Base-by-base conservation (phyloP, 2,888 invertebrate genomes). In the Agonum fuliginosum region DNA sequence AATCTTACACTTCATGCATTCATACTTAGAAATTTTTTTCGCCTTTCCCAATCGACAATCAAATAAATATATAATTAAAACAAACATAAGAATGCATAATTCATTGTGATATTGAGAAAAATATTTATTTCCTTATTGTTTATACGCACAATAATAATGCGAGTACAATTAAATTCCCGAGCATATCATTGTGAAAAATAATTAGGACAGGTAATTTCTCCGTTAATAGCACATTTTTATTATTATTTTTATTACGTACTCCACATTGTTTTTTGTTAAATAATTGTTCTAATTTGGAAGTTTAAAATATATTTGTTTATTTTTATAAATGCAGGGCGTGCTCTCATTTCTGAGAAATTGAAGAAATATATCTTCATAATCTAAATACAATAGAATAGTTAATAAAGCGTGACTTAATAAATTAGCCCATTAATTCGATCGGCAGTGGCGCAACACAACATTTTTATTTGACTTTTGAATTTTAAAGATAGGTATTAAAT, bases 11-110 rank as follows among this genome's bases (percentile, higher is more conserved):
- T 69, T 69, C 69, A 69, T 69, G 69, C 41, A 69, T 69, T 24
- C 43, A 69, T 69, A 24, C 69, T 34, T 69, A 69, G 69, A 69
- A 69, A 69, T 69, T 69, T 12, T 41, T 46, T 22, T 3, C n/a
- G 12, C 17, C 58, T 62, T 62, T 62, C 58, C 30, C 19, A 54
- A 54, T 54, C 10, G n/a, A 10, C 37, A 8, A n/a, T n/a, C n/a
- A n/a, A 54, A 24, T n/a, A 24, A 48, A 54, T 54, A 54, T 20
- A 48, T 20, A 20, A 19, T 48, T 20, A 48, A 20, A 48, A 20
- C 19, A 48, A 48, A 20, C n/a, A 20, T 48, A 20, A 48, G 10
- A 48, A 48, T 20, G 8, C 4, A 22, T 27, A 20, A 20, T 24
- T 51, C n/a, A 54, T n/a, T n/a, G 6, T 20, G 10, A 10, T 14